These are phyloP conservation scores for Aphelenchoides avenae DNA, from an alignment of 1,140 invertebrate species.

Conservation along the genomic window DNA sequence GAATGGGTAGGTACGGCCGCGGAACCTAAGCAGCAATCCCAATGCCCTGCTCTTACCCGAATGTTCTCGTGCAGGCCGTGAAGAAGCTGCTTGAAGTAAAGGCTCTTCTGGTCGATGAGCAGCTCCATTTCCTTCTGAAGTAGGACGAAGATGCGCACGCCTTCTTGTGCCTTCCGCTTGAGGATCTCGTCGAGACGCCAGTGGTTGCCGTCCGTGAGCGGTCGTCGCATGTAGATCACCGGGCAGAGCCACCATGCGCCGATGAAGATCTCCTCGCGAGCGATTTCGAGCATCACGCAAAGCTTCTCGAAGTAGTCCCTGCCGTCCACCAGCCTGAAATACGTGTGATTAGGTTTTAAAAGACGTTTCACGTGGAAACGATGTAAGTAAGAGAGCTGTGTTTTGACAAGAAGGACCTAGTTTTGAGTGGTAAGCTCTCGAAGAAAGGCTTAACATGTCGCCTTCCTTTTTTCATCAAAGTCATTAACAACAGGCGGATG, in stretches of 20 bases:
- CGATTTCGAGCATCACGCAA: constrained; percentile 60
- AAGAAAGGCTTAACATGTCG: too few species aligned
- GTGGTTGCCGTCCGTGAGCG: constrained; percentile 52
- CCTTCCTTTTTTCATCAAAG: too few species aligned
- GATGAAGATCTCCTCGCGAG: constrained; percentile 51
- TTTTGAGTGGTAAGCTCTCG: too few species aligned
- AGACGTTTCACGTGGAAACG: too few species aligned
- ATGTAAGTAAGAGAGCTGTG: too few species aligned
- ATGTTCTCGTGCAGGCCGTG: constrained; percentile 75
- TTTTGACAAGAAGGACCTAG: too few species aligned
- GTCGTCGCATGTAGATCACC: constrained; percentile 63
- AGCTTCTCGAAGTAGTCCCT: constrained; percentile 61
- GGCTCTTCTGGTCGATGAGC: constrained; percentile 86
- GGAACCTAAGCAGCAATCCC: constrained; percentile 1
- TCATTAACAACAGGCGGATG: too few species aligned
- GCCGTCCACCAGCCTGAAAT: constrained; percentile 63
- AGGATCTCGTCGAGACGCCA: constrained; percentile 49
- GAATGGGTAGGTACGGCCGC: too few species aligned
- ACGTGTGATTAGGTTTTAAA: not conserved
- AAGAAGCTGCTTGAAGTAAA: constrained; percentile 82
- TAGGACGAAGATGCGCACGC: constrained; percentile 83
- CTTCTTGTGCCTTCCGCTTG: constrained; percentile 64
- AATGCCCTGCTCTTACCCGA: too few species aligned
- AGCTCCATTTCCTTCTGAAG: constrained; percentile 93
- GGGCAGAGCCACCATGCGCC: constrained; percentile 53